These are phyloP conservation scores for Aviceda cuculoides DNA, from an alignment of 2,797 vertebrate genomes.

Conservation along the genomic window DNA sequence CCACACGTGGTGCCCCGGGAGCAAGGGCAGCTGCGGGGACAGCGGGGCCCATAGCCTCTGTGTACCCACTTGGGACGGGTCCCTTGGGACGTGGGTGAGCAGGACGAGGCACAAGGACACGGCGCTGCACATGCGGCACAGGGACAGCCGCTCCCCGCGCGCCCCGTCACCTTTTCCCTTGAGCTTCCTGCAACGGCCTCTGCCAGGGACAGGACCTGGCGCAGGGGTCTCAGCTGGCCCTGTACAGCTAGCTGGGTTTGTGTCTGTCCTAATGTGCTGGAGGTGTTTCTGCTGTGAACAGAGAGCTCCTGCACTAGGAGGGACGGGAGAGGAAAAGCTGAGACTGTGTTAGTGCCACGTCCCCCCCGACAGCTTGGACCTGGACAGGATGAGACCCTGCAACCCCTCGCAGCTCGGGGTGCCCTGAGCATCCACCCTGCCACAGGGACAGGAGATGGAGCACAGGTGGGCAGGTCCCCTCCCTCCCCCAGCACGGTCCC, in stretches of 20 bases:
- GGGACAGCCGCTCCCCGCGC: background rate
- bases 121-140: fast-evolving
- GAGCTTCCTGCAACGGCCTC: background rate
- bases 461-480: background rate
- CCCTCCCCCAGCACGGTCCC: background rate
- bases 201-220: background rate
- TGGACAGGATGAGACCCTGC: background rate
- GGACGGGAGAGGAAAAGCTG: background rate
- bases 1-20: background rate
- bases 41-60: background rate
- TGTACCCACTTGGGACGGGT: fast-evolving
- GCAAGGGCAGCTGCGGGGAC: background rate
- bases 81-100: background rate
- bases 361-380: background rate
- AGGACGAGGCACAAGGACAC: fast-evolving
- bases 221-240: background rate
- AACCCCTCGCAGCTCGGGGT: fast-evolving
- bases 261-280: background rate
- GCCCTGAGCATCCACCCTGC: background rate
- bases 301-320: background rate
- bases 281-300: background rate
- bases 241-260: background rate
- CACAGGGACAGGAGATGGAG: background rate
- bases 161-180: background rate
- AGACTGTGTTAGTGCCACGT: fast-evolving